Evolutionary conservation across 1,140 invertebrate species (phyloP).

Genomic region (Lamellibrachia luymesi): DNA sequence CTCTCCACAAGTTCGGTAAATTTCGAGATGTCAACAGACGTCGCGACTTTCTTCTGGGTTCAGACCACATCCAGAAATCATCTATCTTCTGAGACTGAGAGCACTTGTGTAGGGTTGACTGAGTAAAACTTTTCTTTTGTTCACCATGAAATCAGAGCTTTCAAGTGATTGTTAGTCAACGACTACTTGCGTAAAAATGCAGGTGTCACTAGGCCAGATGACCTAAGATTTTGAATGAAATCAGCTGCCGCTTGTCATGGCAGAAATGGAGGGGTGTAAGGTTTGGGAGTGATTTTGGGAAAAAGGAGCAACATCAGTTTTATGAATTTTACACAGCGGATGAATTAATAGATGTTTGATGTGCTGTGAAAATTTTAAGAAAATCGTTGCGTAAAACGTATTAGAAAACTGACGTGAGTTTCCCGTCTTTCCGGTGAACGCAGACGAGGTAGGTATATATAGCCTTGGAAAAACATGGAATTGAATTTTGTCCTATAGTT

Average conservation of each 20-base stretch:
- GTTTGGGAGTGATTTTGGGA: not conserved
- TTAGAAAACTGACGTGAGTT: too few species aligned
- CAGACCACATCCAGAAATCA: not conserved
- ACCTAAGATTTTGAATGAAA: not conserved
- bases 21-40: not conserved
- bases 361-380: too few species aligned
- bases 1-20: constrained; percentile 1
- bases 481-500: too few species aligned
- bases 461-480: too few species aligned
- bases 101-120: not conserved
- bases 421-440: too few species aligned
- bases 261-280: not conserved
- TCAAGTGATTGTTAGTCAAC: not conserved
- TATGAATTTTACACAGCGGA: not conserved
- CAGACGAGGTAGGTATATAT: too few species aligned
- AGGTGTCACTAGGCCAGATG: not conserved
- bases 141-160: not conserved
- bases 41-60: not conserved
- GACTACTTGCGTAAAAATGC: not conserved
- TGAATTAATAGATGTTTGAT: too few species aligned
- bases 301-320: not conserved
- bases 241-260: not conserved
- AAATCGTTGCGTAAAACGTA: too few species aligned
- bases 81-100: not conserved
- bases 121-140: not conserved